Evolutionary conservation across 2,113 vertebrate genomes (phyloP).

Genomic region (cattle (Bos taurus)): ARS-UCD2.0 NC_037339.1:10602501-10603000

Average conservation of each 20-base stretch:
- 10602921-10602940: not conserved
- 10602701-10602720: not conserved
- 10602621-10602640: not conserved
- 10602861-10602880: not conserved
- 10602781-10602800: not conserved
- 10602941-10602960: not conserved
- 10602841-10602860: not conserved
- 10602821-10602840: not conserved
- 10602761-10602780: not conserved
- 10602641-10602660: conserved; percentile 10
- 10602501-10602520: conserved; percentile 47
- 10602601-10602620: not conserved
- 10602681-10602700: not conserved
- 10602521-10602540: conserved; percentile 59
- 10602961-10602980: conserved; percentile 46
- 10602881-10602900: not conserved
- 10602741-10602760: not conserved
- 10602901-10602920: not conserved
- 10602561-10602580: conserved; percentile 22
- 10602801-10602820: not conserved
- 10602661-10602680: not conserved
- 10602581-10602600: conserved; percentile 45
- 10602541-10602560: conserved; percentile 57
- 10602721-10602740: conserved; percentile 13
- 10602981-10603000: conserved; percentile 50